Evolutionary conservation across 1,140 invertebrate species (phyloP).

Genomic region (Eubasilissa regina): DNA sequence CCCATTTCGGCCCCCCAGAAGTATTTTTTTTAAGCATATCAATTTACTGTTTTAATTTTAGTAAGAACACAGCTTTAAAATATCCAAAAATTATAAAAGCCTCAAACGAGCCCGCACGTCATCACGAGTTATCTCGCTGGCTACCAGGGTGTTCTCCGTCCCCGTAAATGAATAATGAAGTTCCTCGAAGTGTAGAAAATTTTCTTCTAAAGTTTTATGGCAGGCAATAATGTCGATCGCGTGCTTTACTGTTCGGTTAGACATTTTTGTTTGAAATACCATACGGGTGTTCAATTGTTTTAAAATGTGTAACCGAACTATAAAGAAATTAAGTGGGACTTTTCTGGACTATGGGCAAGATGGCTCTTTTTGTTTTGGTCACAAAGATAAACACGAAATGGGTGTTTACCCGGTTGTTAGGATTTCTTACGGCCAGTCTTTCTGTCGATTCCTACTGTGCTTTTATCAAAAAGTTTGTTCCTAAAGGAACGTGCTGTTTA

Average conservation of each 20-base stretch:
- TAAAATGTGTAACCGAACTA: constrained; percentile 44
- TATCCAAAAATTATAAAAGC: too few species aligned
- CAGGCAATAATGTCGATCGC: constrained; percentile 51
- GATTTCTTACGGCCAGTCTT: not conserved
- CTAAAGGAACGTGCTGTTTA: constrained; percentile 19
- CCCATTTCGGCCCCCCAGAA: too few species aligned
- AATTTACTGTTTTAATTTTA: too few species aligned
- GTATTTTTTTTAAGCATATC: too few species aligned
- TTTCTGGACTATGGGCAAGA: constrained; percentile 9
- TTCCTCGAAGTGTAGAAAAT: constrained; percentile 60
- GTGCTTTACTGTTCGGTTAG: constrained; percentile 56
- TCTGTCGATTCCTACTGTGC: constrained; percentile 26
- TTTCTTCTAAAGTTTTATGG: constrained; percentile 39
- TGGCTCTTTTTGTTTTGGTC: constrained; percentile 18
- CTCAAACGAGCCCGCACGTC: not conserved
- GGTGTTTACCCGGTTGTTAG: constrained; percentile 34
- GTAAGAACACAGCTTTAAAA: too few species aligned
- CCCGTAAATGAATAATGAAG: constrained; percentile 27
- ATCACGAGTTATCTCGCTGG: not conserved
- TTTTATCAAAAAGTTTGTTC: constrained; percentile 15
- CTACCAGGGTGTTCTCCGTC: constrained; percentile 51
- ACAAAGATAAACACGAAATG: constrained; percentile 28
- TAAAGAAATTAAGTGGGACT: constrained; percentile 20
- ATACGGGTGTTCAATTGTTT: constrained; percentile 57
- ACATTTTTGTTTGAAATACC: constrained; percentile 51